A percentile compares a stretch with the other conserved stretches of the same genome.
Evolutionary conservation across 2,797 vertebrate genomes (phyloP).

Genomic region (Pseudocheirus occidentalis): DNA sequence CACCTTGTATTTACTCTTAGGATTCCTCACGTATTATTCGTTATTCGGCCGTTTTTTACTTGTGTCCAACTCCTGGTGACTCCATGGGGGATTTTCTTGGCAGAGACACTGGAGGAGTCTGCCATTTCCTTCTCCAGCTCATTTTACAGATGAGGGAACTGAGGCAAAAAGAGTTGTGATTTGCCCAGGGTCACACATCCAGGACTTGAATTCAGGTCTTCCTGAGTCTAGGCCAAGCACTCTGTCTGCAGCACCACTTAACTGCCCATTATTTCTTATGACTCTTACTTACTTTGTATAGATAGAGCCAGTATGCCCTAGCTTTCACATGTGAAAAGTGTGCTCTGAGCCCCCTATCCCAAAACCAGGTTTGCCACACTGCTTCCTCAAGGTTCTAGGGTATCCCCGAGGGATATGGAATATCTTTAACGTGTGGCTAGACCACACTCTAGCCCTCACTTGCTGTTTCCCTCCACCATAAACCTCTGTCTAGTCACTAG

Average conservation of each 20-base stretch:
- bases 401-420: too few relatives aligned
- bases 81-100: neutral
- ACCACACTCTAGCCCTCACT: too few relatives aligned
- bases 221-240: neutral
- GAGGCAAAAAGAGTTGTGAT: neutral
- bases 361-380: too few relatives aligned
- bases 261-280: neutral
- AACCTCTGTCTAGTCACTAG: too few relatives aligned
- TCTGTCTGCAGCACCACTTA: neutral
- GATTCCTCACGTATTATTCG: neutral
- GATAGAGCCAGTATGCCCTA: too few relatives aligned
- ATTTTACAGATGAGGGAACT: neutral
- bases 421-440: too few relatives aligned
- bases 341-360: too few relatives aligned
- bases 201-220: neutral
- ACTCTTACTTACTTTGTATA: neutral
- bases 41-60: neutral
- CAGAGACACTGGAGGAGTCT: neutral
- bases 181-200: neutral
- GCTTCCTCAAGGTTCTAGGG: too few relatives aligned
- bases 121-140: neutral
- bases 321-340: too few relatives aligned
- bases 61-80: neutral
- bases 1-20: neutral
- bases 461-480: too few relatives aligned